phyloP scores from a whole-genome alignment of 2,113 vertebrate species.

The Hemiscyllium ocellatum region DNA sequence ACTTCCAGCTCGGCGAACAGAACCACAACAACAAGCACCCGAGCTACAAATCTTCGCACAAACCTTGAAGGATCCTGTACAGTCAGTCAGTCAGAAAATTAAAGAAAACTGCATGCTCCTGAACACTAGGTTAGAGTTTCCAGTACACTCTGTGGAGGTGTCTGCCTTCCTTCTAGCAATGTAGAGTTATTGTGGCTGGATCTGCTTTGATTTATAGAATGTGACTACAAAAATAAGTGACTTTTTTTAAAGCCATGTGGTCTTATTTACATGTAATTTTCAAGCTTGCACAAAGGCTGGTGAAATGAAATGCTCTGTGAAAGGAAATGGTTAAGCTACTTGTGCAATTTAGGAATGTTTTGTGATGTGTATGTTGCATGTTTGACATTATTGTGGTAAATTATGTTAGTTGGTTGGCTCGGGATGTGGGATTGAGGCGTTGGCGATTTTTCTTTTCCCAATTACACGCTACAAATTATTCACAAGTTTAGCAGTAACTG shows the following conservation, averaged over 20 bases:
- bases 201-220: background rate
- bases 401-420: background rate
- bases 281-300: background rate
- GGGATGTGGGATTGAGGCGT: background rate
- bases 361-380: background rate
- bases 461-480: background rate
- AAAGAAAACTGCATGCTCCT: background rate
- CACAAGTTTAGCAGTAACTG: background rate
- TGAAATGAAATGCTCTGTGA: background rate
- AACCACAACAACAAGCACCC: too few species aligned
- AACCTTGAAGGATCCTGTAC: background rate
- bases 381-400: background rate
- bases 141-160: background rate
- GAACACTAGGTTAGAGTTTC: background rate
- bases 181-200: background rate
- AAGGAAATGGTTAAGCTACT: background rate
- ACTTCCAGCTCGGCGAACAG: too few species aligned
- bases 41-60: too few species aligned
- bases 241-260: background rate
- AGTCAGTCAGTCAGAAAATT: background rate
- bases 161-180: background rate
- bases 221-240: background rate
- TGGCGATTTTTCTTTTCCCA: background rate
- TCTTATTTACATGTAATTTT: background rate
- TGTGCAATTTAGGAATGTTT: background rate